These are phyloP conservation scores for Calidris pygmaea DNA, from an alignment of 2,113 vertebrate genomes.

Conservation along the genomic window DNA sequence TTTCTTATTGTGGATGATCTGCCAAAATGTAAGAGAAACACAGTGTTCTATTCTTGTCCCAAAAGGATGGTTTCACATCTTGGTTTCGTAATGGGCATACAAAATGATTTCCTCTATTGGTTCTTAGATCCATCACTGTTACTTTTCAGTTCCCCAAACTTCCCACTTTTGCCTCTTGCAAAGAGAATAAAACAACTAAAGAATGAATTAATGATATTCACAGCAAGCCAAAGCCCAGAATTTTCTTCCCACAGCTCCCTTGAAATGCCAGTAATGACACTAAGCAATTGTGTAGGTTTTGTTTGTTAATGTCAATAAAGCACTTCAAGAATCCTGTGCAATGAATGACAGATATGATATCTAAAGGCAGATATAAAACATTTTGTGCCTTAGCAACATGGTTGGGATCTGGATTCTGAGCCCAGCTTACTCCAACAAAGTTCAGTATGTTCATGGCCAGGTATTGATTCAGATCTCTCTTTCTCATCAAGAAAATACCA, in stretches of 20 bases:
- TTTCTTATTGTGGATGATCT: background rate
- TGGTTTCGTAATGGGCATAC: background rate
- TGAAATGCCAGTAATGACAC: background rate
- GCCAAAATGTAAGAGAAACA: background rate
- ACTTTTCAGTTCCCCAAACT: background rate
- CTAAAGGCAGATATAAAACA: background rate
- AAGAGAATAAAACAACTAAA: background rate
- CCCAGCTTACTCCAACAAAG: background rate
- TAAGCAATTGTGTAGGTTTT: background rate
- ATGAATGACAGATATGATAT: background rate
- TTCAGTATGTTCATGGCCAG: background rate
- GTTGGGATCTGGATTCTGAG: background rate
- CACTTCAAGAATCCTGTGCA: background rate
- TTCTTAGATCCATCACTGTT: background rate
- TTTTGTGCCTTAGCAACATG: background rate
- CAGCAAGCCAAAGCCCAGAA: background rate
- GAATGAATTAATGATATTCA: background rate
- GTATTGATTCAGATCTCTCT: background rate
- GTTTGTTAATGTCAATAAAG: conserved; percentile 12
- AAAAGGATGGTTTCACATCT: background rate
- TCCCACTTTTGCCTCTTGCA: background rate
- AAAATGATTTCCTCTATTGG: background rate
- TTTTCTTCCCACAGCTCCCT: background rate
- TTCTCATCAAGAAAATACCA: background rate
- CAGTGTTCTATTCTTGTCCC: background rate